Conservation (phyloP, 1,140 invertebrate species). For the Chlorops oryzae region DNA sequence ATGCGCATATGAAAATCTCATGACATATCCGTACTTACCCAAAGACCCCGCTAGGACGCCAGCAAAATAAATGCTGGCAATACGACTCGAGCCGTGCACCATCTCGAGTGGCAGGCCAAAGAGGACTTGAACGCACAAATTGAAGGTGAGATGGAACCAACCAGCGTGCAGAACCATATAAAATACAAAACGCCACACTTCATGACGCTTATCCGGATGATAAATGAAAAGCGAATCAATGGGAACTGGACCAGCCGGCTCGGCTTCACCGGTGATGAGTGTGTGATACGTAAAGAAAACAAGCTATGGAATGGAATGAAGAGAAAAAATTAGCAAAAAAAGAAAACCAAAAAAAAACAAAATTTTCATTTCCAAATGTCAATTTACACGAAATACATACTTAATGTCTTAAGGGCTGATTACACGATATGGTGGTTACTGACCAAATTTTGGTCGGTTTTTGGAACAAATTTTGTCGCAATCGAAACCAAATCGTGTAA, state of each 20-base stretch:
- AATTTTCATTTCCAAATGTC: too few relatives aligned
- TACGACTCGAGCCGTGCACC: slow-evolving; percentile 88
- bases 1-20: too few relatives aligned
- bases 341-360: too few relatives aligned
- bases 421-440: too few relatives aligned
- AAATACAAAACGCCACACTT: slow-evolving; percentile 89
- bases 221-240: slow-evolving; percentile 91
- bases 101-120: slow-evolving; percentile 92
- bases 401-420: too few relatives aligned
- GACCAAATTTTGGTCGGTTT: too few relatives aligned
- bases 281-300: slow-evolving; percentile 90
- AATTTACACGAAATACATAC: too few relatives aligned
- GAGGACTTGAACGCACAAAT: slow-evolving; percentile 83
- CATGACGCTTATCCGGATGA: slow-evolving; percentile 80
- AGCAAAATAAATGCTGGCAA: slow-evolving; percentile 86
- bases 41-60: slow-evolving; percentile 89
- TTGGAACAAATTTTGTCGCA: too few relatives aligned
- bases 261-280: slow-evolving; percentile 71
- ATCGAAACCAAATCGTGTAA: too few relatives aligned
- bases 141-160: slow-evolving; percentile 93
- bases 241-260: slow-evolving; percentile 81
- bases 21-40: slow-evolving; percentile 51
- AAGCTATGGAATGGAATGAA: slow-evolving; percentile 60
- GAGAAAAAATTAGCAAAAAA: not conserved
- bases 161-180: slow-evolving; percentile 95